Conservation (phyloP, 2,888 invertebrate genomes). For the Drosophila antonietae region DNA sequence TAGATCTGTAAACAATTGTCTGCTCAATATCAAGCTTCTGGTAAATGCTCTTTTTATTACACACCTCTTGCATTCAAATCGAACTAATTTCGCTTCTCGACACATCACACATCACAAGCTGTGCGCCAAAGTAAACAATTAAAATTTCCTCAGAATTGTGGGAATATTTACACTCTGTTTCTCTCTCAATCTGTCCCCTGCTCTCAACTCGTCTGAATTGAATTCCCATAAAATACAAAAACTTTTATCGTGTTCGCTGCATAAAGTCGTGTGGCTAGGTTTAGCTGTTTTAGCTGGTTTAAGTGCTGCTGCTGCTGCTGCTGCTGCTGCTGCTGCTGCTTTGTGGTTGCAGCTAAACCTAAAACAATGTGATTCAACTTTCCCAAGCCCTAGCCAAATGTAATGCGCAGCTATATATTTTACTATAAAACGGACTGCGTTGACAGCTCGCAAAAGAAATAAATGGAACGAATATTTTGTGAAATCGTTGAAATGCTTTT, state of each 20-base stretch:
- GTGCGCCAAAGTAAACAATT: conserved; percentile 60
- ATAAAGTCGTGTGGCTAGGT: conserved; percentile 25
- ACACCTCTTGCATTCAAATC: conserved; percentile 28
- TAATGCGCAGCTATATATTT: conserved; percentile 57
- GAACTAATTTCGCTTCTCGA: conserved; percentile 43
- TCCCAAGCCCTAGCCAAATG: conserved; percentile 9
- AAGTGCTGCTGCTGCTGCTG: neutral
- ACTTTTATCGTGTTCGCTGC: conserved; percentile 38
- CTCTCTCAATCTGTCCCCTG: neutral
- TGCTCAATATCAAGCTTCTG: conserved; percentile 29
- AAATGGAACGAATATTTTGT: neutral
- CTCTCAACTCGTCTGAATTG: conserved; percentile 19
- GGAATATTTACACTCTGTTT: conserved; percentile 13
- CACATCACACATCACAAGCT: conserved; percentile 34
- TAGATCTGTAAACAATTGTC: neutral
- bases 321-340: neutral
- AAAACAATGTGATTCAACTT: conserved; percentile 28
- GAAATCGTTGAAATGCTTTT: neutral
- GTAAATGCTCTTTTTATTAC: conserved; percentile 44
- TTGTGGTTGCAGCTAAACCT: conserved; percentile 28
- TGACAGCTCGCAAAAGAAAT: conserved; percentile 26
- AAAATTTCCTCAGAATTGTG: conserved; percentile 43
- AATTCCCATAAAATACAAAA: conserved; percentile 54
- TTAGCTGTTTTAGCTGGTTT: conserved; percentile 19
- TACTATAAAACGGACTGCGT: conserved; percentile 26